Evolutionary conservation across 2,113 vertebrate species (phyloP), one percentile per base, ranked within the genome.

Genomic region (Crypturellus undulatus): DNA sequence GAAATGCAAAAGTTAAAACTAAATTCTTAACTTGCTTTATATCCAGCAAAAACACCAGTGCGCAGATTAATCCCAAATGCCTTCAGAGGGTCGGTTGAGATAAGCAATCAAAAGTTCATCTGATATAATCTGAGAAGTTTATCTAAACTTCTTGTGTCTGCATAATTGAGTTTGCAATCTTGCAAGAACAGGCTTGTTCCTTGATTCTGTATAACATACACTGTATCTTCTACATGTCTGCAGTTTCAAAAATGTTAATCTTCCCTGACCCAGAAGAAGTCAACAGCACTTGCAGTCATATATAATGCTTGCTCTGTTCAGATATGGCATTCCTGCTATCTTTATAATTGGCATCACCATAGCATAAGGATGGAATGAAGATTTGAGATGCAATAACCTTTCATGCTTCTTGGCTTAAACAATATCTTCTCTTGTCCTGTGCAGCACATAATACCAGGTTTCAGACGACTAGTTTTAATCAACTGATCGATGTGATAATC

Each of bases 61-160:
- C 65, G 85, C 77, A 49, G 32, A 95, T 76, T 93, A 92, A 91
- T 77, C 76, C 54, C 62, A 72, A 87, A 81, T 79, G 67, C 49
- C 52, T 95, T 86, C 76, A 83, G 82, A 87, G 88, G 71, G 84
- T 94, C 17, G 64, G 86, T 90, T 92, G 71, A 88, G 81, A 97
- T 95, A 96, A 95, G 92, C 62, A 88, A 83, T 45, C 49, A 52
- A 92, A 96, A 95, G 87, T 97, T 95, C 62, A 95, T 78, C 87
- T 88, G 80, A 87, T 84, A 77, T 42, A 90, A 90, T 92, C 90
- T 86, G 72, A 67, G 84, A 95, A 76, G 71, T 92, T 96, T 95
- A 83, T 68, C 52, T 62, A 91, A 93, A 90, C 79, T 71, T 94
- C 67, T 82, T 69, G 25, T 67, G 51, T 82, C 82, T 94, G 63